Evolutionary conservation across 2,797 vertebrate species (phyloP), one percentile per base, ranked within the genome.

Genomic region (Podarcis siculus): DNA sequence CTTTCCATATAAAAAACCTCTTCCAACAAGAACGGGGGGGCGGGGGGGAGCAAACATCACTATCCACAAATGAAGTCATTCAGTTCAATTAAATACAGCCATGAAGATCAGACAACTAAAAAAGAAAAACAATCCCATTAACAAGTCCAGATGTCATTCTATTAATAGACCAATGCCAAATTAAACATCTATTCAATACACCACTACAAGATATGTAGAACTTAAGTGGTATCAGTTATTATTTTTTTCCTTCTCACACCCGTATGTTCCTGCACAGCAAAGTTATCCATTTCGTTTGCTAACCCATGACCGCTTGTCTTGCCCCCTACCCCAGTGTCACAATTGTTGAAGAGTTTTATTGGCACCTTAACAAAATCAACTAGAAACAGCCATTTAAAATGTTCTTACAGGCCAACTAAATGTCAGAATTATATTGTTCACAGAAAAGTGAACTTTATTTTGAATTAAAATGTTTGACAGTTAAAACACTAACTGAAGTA

Each of bases 391-490:
- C 13, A 69, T 55, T 67, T 79, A 42, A n/a, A 49, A 78, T 75
- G 78, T 86, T 86, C 85, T 86, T 49, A 79, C 23, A 55, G 76
- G 76, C 39, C 85, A 86, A 49, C 23, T 69, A 86, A 69, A 86
- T 78, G 85, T 86, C 64, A 79, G 71, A 86, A 78, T 32, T 78
- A 67, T 35, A 66, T 76, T 86, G 30, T 78, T 78, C 42, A 69
- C 39, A 86, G 64, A 49, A 86, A 86, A 69, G 12, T 66, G 78
- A 79, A 86, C 64, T 86, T 35, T 86, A 64, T 19, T 64, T 55
- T 64, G 42, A 86, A 79, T 86, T 76, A 86, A 86, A 86, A 69
- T 79, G 23, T 49, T 86, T 86, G 85, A 79, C 85, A 86, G 76
- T 79, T 79, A 55, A 79, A 69, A 32, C 66, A 35, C n/a, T 8